Evolutionary conservation across 2,888 invertebrate genomes (phyloP).

Genomic region (Ophraella communa): DNA sequence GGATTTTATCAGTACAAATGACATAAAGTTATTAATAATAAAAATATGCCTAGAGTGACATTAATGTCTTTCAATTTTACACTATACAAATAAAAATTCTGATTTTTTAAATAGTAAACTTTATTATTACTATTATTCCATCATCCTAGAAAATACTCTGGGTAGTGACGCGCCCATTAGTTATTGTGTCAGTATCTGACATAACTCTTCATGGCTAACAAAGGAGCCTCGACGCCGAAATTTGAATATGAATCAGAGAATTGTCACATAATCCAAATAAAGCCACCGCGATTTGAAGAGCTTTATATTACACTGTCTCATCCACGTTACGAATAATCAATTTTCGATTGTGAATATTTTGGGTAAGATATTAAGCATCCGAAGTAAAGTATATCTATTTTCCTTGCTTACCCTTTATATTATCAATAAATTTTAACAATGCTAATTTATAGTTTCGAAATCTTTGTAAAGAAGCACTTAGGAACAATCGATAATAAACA

Average conservation of each 20-base stretch:
- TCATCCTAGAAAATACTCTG: neutral
- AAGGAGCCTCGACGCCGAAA: neutral
- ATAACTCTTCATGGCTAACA: neutral
- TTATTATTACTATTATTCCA: neutral
- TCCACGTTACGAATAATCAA: neutral
- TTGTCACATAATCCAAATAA: neutral
- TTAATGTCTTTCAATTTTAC: too few species aligned
- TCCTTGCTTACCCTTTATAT: too few species aligned
- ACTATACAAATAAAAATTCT: too few species aligned
- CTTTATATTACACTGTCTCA: neutral
- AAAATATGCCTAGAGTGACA: too few species aligned
- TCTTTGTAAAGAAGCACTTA: too few species aligned
- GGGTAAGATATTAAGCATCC: neutral
- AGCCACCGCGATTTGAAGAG: neutral
- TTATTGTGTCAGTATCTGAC: neutral
- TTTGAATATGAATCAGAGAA: neutral
- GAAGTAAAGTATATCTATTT: too few species aligned
- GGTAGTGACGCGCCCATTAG: neutral
- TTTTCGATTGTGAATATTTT: neutral
- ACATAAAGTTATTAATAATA: too few species aligned
- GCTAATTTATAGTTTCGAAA: too few species aligned
- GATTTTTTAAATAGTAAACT: too few species aligned
- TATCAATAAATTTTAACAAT: too few species aligned
- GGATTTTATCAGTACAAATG: too few species aligned
- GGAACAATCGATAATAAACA: too few species aligned